Percentiles rank a stretch among this genome's conserved stretches.
phyloP scores from a whole-genome alignment of 2,888 invertebrate species.

The Torymus tubicola region DNA sequence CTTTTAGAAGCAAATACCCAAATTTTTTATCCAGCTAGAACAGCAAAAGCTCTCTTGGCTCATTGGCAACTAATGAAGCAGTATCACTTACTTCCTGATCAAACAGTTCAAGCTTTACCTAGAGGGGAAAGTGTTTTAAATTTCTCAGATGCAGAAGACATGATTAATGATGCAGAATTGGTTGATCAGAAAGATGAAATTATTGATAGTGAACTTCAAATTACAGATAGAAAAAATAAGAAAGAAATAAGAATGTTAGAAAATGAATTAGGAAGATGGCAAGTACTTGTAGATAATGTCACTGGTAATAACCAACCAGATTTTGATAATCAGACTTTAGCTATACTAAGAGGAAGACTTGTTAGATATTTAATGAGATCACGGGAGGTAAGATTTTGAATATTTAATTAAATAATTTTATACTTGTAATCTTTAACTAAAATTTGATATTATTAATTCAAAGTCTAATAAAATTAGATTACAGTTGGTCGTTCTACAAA shows the following conservation, averaged over 20 bases:
- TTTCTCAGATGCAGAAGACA: constrained; percentile 95
- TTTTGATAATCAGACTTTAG: constrained; percentile 95
- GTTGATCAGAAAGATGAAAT: constrained; percentile 89
- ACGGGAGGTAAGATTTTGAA: constrained; percentile 81
- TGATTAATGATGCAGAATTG: constrained; percentile 89
- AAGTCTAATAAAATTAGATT: constrained; percentile 79
- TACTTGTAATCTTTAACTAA: neutral
- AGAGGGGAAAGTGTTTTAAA: constrained; percentile 82
- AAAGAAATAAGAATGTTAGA: constrained; percentile 92
- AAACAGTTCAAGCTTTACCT: constrained; percentile 83
- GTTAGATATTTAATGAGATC: constrained; percentile 97
- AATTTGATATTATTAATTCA: constrained; percentile 7
- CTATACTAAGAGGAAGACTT: constrained; percentile 92
- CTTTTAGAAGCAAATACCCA: constrained; percentile 89
- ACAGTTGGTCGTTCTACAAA: constrained; percentile 94
- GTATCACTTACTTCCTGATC: constrained; percentile 93
- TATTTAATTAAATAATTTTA: neutral
- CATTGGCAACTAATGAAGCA: constrained; percentile 97
- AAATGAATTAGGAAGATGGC: constrained; percentile 93
- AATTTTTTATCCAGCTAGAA: constrained; percentile 91
- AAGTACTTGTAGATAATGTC: constrained; percentile 93
- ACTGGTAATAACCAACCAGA: constrained; percentile 90
- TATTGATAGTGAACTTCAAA: constrained; percentile 86
- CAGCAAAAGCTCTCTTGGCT: constrained; percentile 88
- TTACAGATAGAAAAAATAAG: constrained; percentile 87